Base-by-base conservation (phyloP, 2,888 invertebrate genomes). In the Nomada flava region DNA sequence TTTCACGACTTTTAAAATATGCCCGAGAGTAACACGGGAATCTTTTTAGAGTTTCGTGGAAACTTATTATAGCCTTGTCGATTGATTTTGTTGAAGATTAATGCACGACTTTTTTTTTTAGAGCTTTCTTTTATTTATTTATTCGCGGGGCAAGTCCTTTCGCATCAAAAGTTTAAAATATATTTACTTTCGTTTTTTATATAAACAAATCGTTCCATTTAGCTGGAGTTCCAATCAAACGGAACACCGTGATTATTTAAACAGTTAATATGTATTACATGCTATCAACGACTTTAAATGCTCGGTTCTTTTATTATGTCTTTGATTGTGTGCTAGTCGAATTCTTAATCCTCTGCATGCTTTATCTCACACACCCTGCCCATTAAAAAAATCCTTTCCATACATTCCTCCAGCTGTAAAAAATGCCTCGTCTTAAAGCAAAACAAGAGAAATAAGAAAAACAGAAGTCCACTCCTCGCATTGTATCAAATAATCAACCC, bases 271-370 rank as follows among this genome's bases (percentile, higher is more conserved):
- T 50, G 13, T 57, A 5, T 36, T 29, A 20, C n/a, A 10, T 23
- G 15, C 20, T 71, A 1, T n/a, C 13, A 36, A 11, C 13, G 4
- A 23, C 42, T 42, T 15, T 44, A 44, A 44, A 7, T 62, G 60
- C 50, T 60, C 70, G 60, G 62, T 70, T 71, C 55, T 76, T 23
- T 76, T 75, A 59, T 26, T 29, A 26, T 29, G 11, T 42, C 42
- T 47, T 44, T 59, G 18, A 18, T 4, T 68, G 29, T 47, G 23
- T 20, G 26, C 44, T 60, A 62, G 20, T 36, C 15, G 26, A 15
- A 26, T 13, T 53, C 44, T 57, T 52, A 50, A 29, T 44, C 29
- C 44, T 36, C 64, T 29, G 62, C 63, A 26, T 47, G 13, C 53
- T 10, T 7, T 52, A 11, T 29, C 42, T 20, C 5, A 11, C 18